Conservation (phyloP, 2,113 vertebrate species). For the Phaethon lepturus region DNA sequence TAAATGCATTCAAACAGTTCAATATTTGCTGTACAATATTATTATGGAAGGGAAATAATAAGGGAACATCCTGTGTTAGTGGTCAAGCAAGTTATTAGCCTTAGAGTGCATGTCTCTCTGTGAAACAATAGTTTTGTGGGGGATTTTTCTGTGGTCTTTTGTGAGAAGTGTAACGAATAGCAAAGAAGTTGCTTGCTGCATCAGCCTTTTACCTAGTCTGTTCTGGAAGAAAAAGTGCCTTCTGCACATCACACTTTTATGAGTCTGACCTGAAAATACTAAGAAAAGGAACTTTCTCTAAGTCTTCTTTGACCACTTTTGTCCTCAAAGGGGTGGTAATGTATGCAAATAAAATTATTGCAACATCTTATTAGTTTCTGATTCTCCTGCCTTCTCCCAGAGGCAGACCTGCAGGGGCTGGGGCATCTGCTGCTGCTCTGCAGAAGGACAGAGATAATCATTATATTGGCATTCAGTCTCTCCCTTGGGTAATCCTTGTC, state of each 20-base stretch:
- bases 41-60: not conserved
- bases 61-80: not conserved
- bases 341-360: not conserved
- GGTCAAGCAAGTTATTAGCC: not conserved
- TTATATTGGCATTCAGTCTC: not conserved
- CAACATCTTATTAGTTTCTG: not conserved
- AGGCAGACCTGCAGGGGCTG: not conserved
- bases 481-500: not conserved
- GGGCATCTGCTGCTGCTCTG: not conserved
- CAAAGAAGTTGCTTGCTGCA: not conserved
- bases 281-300: not conserved
- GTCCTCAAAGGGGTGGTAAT: not conserved
- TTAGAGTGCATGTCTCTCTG: not conserved
- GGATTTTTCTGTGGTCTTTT: not conserved
- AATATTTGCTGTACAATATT: not conserved
- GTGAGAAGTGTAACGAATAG: not conserved
- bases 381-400: not conserved
- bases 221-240: not conserved
- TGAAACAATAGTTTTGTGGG: not conserved
- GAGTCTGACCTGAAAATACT: not conserved
- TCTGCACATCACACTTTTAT: rapidly evolving
- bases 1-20: not conserved
- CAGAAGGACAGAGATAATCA: not conserved
- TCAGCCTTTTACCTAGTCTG: not conserved
- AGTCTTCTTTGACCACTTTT: not conserved